Evolutionary conservation across 2,113 vertebrate genomes (phyloP).

Genomic region (Silurus asotus): DNA sequence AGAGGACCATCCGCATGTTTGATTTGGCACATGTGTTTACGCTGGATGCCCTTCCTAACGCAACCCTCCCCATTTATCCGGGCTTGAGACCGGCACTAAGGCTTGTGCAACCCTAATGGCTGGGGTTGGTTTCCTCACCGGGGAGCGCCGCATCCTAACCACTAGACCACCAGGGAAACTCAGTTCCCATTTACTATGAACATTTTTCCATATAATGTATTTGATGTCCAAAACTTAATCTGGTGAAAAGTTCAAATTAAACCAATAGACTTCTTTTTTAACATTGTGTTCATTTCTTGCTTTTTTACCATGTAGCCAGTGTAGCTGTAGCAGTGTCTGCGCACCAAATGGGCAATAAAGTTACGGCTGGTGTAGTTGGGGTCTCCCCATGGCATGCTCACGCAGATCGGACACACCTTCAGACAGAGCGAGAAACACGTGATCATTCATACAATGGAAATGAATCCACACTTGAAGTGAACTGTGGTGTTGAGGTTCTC

Average conservation of each 20-base stretch:
- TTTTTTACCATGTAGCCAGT: constrained; percentile 79
- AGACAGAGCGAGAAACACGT: constrained; percentile 34
- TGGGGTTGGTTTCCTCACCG: no score
- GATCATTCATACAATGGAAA: background rate
- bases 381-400: constrained; percentile 78
- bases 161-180: no score
- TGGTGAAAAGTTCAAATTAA: background rate
- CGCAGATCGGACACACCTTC: constrained; percentile 84
- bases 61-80: no score
- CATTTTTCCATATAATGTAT: no score
- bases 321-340: constrained; percentile 79
- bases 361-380: constrained; percentile 75
- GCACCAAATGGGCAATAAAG: constrained; percentile 78
- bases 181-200: no score
- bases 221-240: background rate
- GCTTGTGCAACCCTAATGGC: no score
- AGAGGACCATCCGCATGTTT: no score
- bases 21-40: no score
- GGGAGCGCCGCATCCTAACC: no score
- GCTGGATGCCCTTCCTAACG: no score
- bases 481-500: background rate
- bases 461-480: background rate
- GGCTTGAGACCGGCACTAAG: no score
- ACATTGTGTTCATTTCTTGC: constrained; percentile 59
- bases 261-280: background rate